Percentiles rank a stretch among this genome's conserved stretches.
These are phyloP conservation scores for Hemicordylus capensis DNA, from an alignment of 2,113 vertebrate species.

Conservation along the genomic window DNA sequence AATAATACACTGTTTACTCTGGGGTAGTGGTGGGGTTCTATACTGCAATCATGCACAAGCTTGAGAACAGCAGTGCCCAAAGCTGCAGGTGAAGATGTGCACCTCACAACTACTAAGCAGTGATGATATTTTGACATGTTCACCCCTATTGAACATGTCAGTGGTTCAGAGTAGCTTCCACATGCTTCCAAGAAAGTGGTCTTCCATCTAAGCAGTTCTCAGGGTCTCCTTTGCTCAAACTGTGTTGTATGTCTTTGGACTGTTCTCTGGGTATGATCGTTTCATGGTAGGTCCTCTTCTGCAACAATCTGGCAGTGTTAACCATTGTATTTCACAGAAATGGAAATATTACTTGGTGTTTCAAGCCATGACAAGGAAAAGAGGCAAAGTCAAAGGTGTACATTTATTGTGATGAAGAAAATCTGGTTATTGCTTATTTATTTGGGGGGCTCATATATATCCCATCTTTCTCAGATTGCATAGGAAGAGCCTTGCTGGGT, in stretches of 20 bases:
- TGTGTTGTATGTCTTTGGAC: not conserved
- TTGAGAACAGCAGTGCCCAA: not conserved
- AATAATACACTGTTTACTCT: no score
- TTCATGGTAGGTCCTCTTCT: not conserved
- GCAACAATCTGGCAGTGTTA: not conserved
- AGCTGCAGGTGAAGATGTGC: not conserved
- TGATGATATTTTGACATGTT: not conserved
- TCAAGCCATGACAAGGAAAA: not conserved
- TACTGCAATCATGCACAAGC: no score
- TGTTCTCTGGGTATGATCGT: not conserved
- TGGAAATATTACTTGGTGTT: not conserved
- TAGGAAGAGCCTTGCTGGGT: no score
- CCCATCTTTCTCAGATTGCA: no score
- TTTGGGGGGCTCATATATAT: no score
- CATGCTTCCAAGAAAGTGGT: not conserved
- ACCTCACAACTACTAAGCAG: not conserved
- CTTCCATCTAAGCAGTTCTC: not conserved
- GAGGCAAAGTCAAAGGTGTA: not conserved
- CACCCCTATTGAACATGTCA: not conserved
- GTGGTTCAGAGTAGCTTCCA: not conserved
- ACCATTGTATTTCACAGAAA: not conserved
- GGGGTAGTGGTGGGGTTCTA: no score
- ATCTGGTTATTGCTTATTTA: no score
- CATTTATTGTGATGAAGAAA: not conserved
- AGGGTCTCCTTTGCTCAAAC: not conserved